phyloP scores from a whole-genome alignment of 2,113 vertebrate species.

The Pollimyrus isidori region DNA sequence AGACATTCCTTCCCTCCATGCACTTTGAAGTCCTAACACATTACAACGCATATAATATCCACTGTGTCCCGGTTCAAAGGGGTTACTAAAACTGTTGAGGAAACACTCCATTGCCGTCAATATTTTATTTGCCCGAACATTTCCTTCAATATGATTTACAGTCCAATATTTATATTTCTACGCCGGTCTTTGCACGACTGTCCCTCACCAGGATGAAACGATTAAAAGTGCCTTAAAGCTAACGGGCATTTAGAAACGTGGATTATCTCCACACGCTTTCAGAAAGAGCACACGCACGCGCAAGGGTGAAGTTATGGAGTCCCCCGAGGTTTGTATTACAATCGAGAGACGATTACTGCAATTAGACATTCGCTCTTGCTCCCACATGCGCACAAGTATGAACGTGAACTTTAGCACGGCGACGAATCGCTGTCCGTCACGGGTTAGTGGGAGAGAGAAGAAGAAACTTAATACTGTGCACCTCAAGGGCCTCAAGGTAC shows the following conservation, averaged over 20 bases:
- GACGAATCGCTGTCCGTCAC: background rate
- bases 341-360: background rate
- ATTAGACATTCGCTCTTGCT: background rate
- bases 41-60: background rate
- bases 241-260: background rate
- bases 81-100: background rate
- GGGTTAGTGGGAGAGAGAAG: background rate
- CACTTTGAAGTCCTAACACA: background rate
- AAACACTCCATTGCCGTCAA: background rate
- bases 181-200: too few relatives aligned
- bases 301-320: background rate
- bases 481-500: constrained; percentile 14
- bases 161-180: background rate
- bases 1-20: background rate
- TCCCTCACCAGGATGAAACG: background rate
- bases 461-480: background rate
- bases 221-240: background rate
- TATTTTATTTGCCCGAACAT: background rate
- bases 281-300: background rate
- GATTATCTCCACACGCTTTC: background rate
- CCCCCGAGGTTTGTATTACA: background rate
- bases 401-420: background rate
- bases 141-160: background rate
- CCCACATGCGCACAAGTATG: background rate
- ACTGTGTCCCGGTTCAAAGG: background rate